These are phyloP conservation scores for Campaea margaritaria DNA, from an alignment of 2,888 invertebrate species.

Conservation along the genomic window DNA sequence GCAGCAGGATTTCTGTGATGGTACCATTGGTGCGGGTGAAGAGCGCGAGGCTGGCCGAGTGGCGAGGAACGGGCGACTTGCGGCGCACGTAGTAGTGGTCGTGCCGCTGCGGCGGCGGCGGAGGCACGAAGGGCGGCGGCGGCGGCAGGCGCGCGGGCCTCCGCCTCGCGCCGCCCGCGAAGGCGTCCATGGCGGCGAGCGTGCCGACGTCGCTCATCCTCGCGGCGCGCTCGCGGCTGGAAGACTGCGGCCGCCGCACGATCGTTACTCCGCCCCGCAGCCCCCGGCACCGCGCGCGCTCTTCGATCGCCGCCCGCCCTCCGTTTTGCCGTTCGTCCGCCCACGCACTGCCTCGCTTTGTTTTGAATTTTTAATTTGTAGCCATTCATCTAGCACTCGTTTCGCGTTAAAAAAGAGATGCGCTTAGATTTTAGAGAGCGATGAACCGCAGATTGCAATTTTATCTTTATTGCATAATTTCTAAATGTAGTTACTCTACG, in stretches of 20 bases:
- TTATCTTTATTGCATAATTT: constrained; percentile 25
- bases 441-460: constrained; percentile 39
- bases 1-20: constrained; percentile 45
- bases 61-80: constrained; percentile 79
- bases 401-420: constrained; percentile 62
- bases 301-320: constrained; percentile 82
- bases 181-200: constrained; percentile 84
- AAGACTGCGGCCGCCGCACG: constrained; percentile 77
- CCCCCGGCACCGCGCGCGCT: constrained; percentile 76
- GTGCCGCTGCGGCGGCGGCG: constrained; percentile 79
- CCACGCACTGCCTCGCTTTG: constrained; percentile 76
- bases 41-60: constrained; percentile 76
- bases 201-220: constrained; percentile 84
- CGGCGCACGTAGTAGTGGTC: constrained; percentile 83
- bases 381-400: constrained; percentile 75
- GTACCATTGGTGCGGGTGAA: constrained; percentile 80
- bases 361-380: constrained; percentile 84
- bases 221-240: constrained; percentile 81
- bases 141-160: constrained; percentile 79
- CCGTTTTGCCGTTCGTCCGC: constrained; percentile 72
- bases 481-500: constrained; percentile 8
- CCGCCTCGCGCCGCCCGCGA: constrained; percentile 82
- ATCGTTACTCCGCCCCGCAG: constrained; percentile 70
- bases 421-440: constrained; percentile 39
- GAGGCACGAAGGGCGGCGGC: constrained; percentile 80